phyloP scores from a whole-genome alignment of 2,113 vertebrate genomes.

The Peromyscus polionotus region DNA sequence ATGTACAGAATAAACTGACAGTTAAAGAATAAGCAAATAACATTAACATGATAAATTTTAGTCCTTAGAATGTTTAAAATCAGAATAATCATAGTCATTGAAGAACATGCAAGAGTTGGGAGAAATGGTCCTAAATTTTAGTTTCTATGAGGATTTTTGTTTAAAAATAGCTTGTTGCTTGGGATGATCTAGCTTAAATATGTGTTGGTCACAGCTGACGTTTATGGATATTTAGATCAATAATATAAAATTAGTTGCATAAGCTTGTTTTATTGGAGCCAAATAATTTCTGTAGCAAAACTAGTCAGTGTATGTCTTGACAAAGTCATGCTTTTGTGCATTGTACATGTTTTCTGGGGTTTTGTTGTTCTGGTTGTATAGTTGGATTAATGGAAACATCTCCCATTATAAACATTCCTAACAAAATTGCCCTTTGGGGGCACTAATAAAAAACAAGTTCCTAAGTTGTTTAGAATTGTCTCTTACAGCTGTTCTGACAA shows the following conservation, averaged over 20 bases:
- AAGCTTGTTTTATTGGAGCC: conserved; percentile 14
- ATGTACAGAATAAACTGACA: neutral
- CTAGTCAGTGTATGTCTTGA: neutral
- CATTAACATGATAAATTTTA: neutral
- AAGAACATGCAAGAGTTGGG: neutral
- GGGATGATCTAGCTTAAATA: neutral
- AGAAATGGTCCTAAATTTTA: conserved; percentile 1
- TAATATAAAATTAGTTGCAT: conserved; percentile 50
- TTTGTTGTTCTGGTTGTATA: conserved; percentile 26
- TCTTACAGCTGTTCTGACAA: conserved; percentile 23
- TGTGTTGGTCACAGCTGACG: neutral
- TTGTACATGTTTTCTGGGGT: conserved; percentile 30
- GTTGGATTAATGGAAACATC: conserved; percentile 40
- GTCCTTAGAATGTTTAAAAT: conserved; percentile 21
- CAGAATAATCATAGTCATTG: neutral
- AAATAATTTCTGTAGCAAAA: conserved; percentile 46
- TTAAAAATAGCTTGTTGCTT: neutral
- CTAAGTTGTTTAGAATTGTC: conserved; percentile 43
- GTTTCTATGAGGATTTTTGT: neutral
- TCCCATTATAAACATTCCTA: conserved; percentile 8
- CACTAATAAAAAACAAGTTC: conserved; percentile 49
- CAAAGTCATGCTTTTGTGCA: neutral
- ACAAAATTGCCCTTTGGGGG: conserved; percentile 2
- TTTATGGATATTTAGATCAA: conserved; percentile 31
- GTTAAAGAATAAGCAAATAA: neutral